Evolutionary conservation across 2,888 invertebrate genomes (phyloP).

Genomic region (Carterocephalus palaemon): DNA sequence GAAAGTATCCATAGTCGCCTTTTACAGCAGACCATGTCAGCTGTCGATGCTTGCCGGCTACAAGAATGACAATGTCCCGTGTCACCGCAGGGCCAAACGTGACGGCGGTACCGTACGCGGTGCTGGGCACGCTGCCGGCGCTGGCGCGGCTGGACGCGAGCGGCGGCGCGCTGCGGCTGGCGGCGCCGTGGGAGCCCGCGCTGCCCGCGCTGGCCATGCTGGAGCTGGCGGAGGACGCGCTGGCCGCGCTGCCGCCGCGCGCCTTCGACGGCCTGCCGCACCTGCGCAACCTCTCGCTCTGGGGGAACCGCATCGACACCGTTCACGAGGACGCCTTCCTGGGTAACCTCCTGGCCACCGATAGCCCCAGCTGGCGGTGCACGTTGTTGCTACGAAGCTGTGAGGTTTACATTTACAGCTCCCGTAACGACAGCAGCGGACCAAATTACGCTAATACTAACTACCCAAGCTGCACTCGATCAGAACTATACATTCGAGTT

Average conservation of each 20-base stretch:
- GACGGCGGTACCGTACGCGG: conserved; percentile 25
- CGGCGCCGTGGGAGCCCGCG: conserved; percentile 16
- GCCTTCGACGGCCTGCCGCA: conserved; percentile 35
- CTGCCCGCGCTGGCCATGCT: conserved; percentile 18
- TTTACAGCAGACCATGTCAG: too few relatives aligned
- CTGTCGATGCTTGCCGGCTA: too few relatives aligned
- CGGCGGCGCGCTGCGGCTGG: conserved; percentile 22
- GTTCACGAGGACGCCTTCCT: conserved; percentile 36
- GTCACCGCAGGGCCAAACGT: conserved; percentile 43
- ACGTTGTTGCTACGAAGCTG: too few relatives aligned
- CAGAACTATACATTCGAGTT: too few relatives aligned
- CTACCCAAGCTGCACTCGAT: too few relatives aligned
- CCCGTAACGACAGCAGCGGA: too few relatives aligned
- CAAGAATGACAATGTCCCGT: too few relatives aligned
- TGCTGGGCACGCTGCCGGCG: conserved; percentile 23
- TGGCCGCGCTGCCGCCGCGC: conserved; percentile 8
- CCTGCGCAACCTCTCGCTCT: conserved; percentile 30
- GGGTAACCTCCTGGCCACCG: conserved; percentile 19
- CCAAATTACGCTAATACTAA: too few relatives aligned
- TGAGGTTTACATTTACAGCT: too few relatives aligned
- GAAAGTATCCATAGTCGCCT: too few relatives aligned
- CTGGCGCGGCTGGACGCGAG: conserved; percentile 23
- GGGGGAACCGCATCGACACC: conserved; percentile 31
- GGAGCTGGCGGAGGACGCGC: conserved; percentile 25
- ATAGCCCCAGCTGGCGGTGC: too few relatives aligned